phyloP scores from a whole-genome alignment of 2,113 vertebrate genomes.

The Anarhynchus alexandrinus region DNA sequence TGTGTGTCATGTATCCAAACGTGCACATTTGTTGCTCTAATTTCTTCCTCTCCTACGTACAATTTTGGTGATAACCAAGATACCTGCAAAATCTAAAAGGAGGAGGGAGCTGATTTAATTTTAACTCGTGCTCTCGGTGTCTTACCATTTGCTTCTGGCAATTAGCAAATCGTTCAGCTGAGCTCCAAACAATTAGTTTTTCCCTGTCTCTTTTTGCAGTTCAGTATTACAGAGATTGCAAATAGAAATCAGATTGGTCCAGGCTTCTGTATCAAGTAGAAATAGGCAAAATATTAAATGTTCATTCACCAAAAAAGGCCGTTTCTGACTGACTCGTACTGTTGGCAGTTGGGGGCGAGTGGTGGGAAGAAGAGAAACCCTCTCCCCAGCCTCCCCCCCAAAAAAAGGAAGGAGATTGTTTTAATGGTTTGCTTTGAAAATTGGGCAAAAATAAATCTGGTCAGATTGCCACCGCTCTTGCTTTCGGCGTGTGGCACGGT shows the following conservation, averaged over 20 bases:
- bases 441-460: neutral
- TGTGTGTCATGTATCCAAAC: neutral
- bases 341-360: neutral
- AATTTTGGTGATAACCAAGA: neutral
- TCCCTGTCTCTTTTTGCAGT: neutral
- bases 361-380: too few species aligned
- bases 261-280: neutral
- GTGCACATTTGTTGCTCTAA: neutral
- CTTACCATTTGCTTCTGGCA: neutral
- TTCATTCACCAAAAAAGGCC: neutral
- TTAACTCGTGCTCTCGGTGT: neutral
- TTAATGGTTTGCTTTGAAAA: neutral
- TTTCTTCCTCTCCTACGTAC: neutral
- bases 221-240: neutral
- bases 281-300: neutral
- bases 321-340: neutral
- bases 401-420: neutral
- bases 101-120: neutral
- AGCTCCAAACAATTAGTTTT: neutral
- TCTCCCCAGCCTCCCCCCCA: neutral
- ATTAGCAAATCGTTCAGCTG: neutral
- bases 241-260: neutral
- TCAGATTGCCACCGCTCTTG: too few species aligned
- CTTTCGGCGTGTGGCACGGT: too few species aligned
- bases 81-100: neutral